These are phyloP conservation scores for Pegoplata infirma DNA, from an alignment of 2,888 invertebrate genomes.

Conservation along the genomic window DNA sequence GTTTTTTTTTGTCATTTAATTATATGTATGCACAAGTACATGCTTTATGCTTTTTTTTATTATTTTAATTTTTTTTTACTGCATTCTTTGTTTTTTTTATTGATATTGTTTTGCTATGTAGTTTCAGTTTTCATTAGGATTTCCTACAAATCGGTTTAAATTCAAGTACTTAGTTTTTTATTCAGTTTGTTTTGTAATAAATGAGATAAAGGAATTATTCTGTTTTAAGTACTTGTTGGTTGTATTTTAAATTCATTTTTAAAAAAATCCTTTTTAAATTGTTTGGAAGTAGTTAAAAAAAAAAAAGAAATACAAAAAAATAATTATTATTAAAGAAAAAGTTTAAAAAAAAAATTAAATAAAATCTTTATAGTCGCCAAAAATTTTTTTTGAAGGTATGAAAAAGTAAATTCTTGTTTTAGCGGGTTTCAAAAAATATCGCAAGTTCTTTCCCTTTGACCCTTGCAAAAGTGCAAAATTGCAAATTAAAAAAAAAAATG, in stretches of 20 bases:
- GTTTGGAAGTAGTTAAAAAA: background rate
- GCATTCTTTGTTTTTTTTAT: constrained; percentile 14
- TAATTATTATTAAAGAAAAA: too few relatives aligned
- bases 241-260: background rate
- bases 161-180: constrained; percentile 2
- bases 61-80: background rate
- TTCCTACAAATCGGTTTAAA: constrained; percentile 40
- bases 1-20: constrained; percentile 15
- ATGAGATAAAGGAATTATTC: background rate
- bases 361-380: too few relatives aligned
- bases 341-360: too few relatives aligned
- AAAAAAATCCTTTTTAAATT: background rate
- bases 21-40: constrained; percentile 1
- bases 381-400: too few relatives aligned
- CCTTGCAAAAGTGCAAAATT: too few relatives aligned
- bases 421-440: too few relatives aligned
- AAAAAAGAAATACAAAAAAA: background rate
- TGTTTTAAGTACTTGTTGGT: background rate
- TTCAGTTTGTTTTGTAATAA: background rate
- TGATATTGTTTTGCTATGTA: constrained; percentile 30
- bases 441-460: too few relatives aligned
- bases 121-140: constrained; percentile 42
- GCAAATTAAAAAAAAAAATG: too few relatives aligned
- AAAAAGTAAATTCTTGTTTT: too few relatives aligned
- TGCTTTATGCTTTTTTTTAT: constrained; percentile 10